Conservation (phyloP, 2,888 invertebrate genomes). For the Calliscelio sp. region DNA sequence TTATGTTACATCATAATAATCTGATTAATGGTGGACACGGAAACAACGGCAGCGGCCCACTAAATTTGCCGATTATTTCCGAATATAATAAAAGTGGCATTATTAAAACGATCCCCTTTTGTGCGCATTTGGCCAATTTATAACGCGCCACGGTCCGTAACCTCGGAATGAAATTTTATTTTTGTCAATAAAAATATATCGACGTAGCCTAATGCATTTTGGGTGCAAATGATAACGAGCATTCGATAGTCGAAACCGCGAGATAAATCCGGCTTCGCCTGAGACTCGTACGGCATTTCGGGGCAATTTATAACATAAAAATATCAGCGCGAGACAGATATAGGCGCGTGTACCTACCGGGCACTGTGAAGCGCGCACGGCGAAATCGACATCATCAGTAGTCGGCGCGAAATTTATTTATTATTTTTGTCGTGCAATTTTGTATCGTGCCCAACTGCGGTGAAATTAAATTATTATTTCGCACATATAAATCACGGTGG, state of each 20-base stretch:
- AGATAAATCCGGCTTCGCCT: slow-evolving; percentile 71
- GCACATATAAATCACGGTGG: slow-evolving; percentile 84
- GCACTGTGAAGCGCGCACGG: slow-evolving; percentile 64
- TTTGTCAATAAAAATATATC: slow-evolving; percentile 72
- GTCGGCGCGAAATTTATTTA: slow-evolving; percentile 83
- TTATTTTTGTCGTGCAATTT: slow-evolving; percentile 86
- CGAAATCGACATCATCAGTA: slow-evolving; percentile 79
- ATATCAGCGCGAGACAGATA: slow-evolving; percentile 68
- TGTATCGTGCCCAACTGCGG: slow-evolving; percentile 84
- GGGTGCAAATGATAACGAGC: slow-evolving; percentile 65
- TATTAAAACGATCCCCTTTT: slow-evolving; percentile 59
- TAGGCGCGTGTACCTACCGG: slow-evolving; percentile 42
- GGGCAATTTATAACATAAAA: slow-evolving; percentile 72
- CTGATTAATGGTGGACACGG: too few species aligned
- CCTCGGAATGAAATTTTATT: slow-evolving; percentile 58
- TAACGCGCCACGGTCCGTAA: slow-evolving; percentile 14
- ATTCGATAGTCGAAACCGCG: slow-evolving; percentile 54
- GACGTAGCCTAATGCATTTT: slow-evolving; percentile 55
- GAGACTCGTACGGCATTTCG: slow-evolving; percentile 59
- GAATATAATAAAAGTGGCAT: slow-evolving; percentile 56
- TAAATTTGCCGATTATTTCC: slow-evolving; percentile 60
- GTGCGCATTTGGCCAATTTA: slow-evolving; percentile 56
- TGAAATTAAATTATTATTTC: slow-evolving; percentile 86
- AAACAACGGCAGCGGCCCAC: slow-evolving; percentile 33
- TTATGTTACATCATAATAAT: too few species aligned